Percentiles rank a stretch among this genome's conserved stretches.
Evolutionary conservation across 37 sponge, comb jelly and placozoan species (phyloP).

Genomic region (Hormiphora californensis): DNA sequence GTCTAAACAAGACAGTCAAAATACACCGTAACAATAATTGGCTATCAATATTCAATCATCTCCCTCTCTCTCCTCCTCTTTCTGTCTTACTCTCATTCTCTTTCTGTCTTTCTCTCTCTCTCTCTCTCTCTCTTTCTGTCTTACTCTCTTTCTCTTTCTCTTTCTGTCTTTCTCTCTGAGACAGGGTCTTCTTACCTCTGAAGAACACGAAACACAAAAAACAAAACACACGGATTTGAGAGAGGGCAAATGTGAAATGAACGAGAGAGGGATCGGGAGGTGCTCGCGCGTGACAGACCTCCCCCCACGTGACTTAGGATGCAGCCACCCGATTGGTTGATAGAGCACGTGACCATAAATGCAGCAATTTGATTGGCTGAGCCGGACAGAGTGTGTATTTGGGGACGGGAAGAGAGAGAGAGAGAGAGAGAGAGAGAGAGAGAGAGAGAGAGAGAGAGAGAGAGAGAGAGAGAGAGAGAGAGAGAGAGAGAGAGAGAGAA

Average conservation of each 20-base stretch:
- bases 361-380: conserved; percentile 56
- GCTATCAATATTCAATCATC: not conserved
- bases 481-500: not conserved
- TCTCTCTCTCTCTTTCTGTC: not conserved
- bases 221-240: conserved; percentile 73
- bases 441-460: not conserved
- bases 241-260: too few relatives aligned
- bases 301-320: conserved; percentile 57
- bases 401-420: conserved; percentile 59
- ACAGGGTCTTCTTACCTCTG: too few relatives aligned
- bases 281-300: conserved; percentile 56
- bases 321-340: conserved; percentile 62
- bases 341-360: conserved; percentile 46
- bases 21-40: too few relatives aligned
- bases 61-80: not conserved
- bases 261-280: too few relatives aligned
- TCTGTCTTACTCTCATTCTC: not conserved
- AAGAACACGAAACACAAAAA: too few relatives aligned
- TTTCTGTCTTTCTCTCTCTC: not conserved
- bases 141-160: not conserved
- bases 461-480: not conserved
- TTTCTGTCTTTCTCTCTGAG: too few relatives aligned
- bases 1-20: too few relatives aligned
- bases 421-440: conserved; percentile 62
- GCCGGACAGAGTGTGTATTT: too few relatives aligned